Base-by-base conservation (phyloP, 2,888 invertebrate species). In the Teleiodes luculella region DNA sequence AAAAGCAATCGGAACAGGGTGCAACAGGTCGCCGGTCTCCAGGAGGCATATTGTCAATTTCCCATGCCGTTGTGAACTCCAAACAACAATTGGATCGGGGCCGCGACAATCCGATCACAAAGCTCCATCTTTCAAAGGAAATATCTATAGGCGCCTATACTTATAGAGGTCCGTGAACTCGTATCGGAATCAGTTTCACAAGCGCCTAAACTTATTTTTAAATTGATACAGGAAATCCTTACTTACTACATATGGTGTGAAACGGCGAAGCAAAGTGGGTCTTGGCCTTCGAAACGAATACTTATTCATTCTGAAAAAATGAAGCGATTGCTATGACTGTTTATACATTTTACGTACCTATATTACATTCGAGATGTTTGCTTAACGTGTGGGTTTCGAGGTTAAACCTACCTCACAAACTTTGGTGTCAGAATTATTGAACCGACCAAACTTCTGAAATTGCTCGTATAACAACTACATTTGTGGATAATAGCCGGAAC, bases 11-110 rank as follows among this genome's bases (percentile, higher is more conserved):
- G 37, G 6, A 43, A 6, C 28, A 6, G n/a, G 0, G n/a, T 28
- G 43, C 43, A 43, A 43, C 43, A 43, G 43, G 43, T 43, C 13
- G 43, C 13, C 43, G 79, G 79, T 80, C 66, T 68, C 57, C 62
- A 68, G 63, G 66, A 67, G 66, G 72, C 67, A 71, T 72, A 75
- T 78, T 78, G 78, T 74, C 80, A 75, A 80, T 79, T 74, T 76
- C 73, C 74, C 66, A 72, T 75, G 52, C 59, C 61, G 74, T 74
- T 75, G 74, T 73, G 68, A 68, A 77, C 31, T 75, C 66, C 61
- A 61, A 72, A 72, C 73, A 72, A 74, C 80, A 78, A 79, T 80
- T 68, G 77, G 69, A 67, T 70, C 65, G 67, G 67, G 66, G 71
- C 69, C 79, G 37, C 37, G 37, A 13, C 16, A 16, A 37, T 37